A percentile compares a stretch with the other conserved stretches of the same genome.
Evolutionary conservation across 2,113 vertebrate genomes (phyloP).

Genomic region (Excalfactoria chinensis): DNA sequence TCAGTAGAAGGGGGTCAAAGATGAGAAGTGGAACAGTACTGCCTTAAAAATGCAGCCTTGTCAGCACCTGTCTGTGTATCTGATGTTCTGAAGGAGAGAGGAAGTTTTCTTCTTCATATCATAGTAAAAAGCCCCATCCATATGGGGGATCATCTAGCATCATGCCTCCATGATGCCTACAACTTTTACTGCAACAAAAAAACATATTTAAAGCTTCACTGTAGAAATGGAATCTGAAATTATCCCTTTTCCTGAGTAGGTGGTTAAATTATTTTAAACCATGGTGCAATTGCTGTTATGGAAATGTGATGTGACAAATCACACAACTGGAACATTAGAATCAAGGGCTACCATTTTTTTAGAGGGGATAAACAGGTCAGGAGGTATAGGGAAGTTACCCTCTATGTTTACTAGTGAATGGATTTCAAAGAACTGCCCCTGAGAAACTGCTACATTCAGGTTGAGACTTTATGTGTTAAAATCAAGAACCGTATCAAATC

Average conservation of each 20-base stretch:
- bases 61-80: neutral
- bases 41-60: neutral
- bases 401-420: neutral
- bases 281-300: neutral
- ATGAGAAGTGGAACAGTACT: neutral
- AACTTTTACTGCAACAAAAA: neutral
- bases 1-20: neutral
- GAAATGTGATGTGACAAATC: neutral
- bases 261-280: neutral
- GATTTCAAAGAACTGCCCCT: neutral
- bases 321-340: neutral
- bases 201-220: neutral
- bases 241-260: slow-evolving; percentile 2
- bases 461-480: neutral
- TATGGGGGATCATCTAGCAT: too few relatives aligned
- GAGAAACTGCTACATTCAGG: neutral
- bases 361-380: neutral
- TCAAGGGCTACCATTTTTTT: neutral
- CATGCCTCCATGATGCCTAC: neutral
- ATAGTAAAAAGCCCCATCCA: neutral
- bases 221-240: neutral
- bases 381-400: neutral
- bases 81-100: neutral
- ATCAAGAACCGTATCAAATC: neutral
- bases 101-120: neutral